Evolutionary conservation across 2,113 vertebrate genomes (phyloP).

Genomic region (Chrysemys picta): DNA sequence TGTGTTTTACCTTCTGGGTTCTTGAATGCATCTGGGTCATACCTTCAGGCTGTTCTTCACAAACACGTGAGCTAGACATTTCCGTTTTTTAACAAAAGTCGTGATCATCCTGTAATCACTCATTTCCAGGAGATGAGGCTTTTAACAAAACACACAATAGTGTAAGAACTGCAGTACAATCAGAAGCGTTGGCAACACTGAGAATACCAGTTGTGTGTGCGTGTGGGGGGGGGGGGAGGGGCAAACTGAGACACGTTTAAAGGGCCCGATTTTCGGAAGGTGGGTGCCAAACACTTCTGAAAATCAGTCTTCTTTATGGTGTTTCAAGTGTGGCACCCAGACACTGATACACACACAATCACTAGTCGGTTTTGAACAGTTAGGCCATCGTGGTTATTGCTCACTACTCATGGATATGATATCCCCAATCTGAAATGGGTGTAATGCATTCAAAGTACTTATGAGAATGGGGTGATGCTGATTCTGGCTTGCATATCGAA

Average conservation of each 20-base stretch:
- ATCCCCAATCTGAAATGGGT: too few relatives aligned
- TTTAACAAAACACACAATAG: neutral
- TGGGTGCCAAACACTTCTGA: neutral
- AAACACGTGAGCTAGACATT: neutral
- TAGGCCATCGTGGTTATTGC: neutral
- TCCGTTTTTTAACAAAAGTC: neutral
- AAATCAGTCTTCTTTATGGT: neutral
- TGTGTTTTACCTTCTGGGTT: neutral
- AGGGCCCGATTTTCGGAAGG: neutral
- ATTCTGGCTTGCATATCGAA: slow-evolving; percentile 24
- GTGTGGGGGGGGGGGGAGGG: neutral
- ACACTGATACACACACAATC: neutral
- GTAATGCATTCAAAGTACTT: neutral
- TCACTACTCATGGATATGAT: neutral
- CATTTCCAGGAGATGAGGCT: fast-evolving
- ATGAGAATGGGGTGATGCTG: neutral
- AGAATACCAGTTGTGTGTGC: neutral
- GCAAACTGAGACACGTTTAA: fast-evolving
- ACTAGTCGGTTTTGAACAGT: neutral
- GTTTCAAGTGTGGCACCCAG: neutral
- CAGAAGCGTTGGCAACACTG: neutral
- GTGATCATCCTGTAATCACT: neutral
- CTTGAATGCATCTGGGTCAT: neutral
- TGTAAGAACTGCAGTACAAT: neutral
- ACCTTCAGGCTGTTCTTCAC: neutral